Evolutionary conservation across 2,888 invertebrate genomes (phyloP).

Genomic region (Julus scandinavius): DNA sequence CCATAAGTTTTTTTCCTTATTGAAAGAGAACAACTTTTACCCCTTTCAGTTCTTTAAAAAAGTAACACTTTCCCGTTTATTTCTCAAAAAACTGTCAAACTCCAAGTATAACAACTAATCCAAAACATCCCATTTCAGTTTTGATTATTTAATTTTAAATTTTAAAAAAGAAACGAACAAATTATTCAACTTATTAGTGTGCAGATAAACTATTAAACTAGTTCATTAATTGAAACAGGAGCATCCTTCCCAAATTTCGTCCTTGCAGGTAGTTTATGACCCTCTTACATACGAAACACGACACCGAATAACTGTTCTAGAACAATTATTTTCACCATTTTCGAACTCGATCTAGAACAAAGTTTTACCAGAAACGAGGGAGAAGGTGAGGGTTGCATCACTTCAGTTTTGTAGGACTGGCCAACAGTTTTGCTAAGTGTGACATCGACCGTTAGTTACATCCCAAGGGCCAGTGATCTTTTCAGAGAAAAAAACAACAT

Average conservation of each 20-base stretch:
- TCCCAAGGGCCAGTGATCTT: neutral
- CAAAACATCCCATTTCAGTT: too few species aligned
- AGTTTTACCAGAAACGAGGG: neutral
- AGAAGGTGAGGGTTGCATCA: neutral
- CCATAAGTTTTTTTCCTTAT: too few species aligned
- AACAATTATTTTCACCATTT: neutral
- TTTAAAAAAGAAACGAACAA: too few species aligned
- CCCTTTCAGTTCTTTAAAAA: too few species aligned
- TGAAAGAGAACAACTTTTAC: too few species aligned
- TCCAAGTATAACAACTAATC: too few species aligned
- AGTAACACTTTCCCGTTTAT: too few species aligned
- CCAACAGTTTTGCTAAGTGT: neutral
- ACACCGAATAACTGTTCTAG: neutral
- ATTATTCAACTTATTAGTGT: too few species aligned
- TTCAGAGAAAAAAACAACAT: neutral
- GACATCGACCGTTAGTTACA: neutral
- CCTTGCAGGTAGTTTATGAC: neutral
- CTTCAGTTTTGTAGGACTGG: neutral
- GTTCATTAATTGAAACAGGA: too few species aligned
- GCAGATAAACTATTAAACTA: too few species aligned
- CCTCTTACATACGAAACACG: neutral
- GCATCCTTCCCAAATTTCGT: neutral
- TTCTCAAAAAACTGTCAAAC: too few species aligned
- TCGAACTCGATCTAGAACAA: neutral
- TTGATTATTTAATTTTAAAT: too few species aligned